Base-by-base conservation (phyloP, 2,797 vertebrate genomes). In the Phaenicophaeus curvirostris region DNA sequence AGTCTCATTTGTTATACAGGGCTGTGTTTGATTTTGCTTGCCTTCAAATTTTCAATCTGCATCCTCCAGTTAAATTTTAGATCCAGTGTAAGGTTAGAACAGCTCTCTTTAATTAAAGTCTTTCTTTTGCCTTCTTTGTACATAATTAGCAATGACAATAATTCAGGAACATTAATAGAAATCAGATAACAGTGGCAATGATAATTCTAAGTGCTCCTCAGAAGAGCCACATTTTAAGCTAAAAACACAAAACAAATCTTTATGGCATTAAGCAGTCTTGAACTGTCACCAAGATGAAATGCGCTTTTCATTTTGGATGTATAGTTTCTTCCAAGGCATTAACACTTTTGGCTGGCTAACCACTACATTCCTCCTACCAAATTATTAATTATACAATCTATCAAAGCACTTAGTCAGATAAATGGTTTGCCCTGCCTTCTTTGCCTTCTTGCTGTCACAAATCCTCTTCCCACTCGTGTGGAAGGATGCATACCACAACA, bases 321-420 rank as follows among this genome's bases (percentile, higher is more conserved):
- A 87, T 81, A 92, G 46, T 30, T 86, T 87, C 50, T 86, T 92
- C 66, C 89, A 91, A 90, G 85, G 39, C 76, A 72, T 85, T 87
- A 84, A 11, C 72, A 65, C 25, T 92, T 85, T 87, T 93, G 55
- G 75, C 89, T 94, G 51, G 30, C 13, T 95, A 89, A 92, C 68
- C 39, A 69, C 54, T 68, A 41, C 41, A 50, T 77, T 93, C 51
- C 23, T 84, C 54, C 76, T 84, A 91, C 33, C 51, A 58, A 92
- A 85, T 87, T 75, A 89, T 90, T 95, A 85, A 92, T 85, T 65
- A 77, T 13, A 62, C 25, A 59, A 68, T 91, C 74, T 67, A 69
- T 86, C 76, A 95, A 90, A 89, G 30, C 35, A 85, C 72, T 81
- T 33, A 81, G 35, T 75, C 58, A 89, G 73, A 92, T 31, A 76